A percentile compares a stretch with the other conserved stretches of the same genome.
Conservation (phyloP, 2,113 vertebrate species). For the Pelvicachromis taeniatus region DNA sequence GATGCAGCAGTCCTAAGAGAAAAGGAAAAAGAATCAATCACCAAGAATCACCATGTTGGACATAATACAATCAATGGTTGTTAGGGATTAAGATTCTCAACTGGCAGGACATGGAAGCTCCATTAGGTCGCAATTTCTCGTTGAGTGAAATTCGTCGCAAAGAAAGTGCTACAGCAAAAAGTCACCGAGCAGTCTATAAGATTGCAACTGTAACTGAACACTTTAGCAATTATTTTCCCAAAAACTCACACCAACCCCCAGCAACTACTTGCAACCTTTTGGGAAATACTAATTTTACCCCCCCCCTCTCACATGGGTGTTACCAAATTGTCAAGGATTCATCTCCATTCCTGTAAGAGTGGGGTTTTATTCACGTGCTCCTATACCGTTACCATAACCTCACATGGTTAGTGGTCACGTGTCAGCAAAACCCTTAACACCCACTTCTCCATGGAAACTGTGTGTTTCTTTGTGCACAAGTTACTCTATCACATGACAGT, state of each 20-base stretch:
- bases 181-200: not conserved
- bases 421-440: not conserved
- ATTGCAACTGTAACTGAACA: not conserved
- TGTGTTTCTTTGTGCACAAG: not conserved
- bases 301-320: not conserved
- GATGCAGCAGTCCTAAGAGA: constrained; percentile 87
- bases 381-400: not conserved
- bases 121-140: not conserved
- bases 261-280: not conserved
- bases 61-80: not conserved
- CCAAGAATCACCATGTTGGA: not conserved
- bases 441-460: constrained; percentile 18
- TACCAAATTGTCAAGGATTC: not conserved
- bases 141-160: not conserved
- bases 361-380: not conserved
- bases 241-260: not conserved
- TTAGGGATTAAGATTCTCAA: not conserved
- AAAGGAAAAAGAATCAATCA: constrained; percentile 6
- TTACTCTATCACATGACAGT: constrained; percentile 19
- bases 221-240: not conserved
- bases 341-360: not conserved
- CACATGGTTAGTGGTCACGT: not conserved
- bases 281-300: not conserved
- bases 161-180: not conserved
- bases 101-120: not conserved